A percentile compares a stretch with the other conserved stretches of the same genome.
phyloP scores from a whole-genome alignment of 1,140 invertebrate species.

The Pseudomyrmex cubaensis region DNA sequence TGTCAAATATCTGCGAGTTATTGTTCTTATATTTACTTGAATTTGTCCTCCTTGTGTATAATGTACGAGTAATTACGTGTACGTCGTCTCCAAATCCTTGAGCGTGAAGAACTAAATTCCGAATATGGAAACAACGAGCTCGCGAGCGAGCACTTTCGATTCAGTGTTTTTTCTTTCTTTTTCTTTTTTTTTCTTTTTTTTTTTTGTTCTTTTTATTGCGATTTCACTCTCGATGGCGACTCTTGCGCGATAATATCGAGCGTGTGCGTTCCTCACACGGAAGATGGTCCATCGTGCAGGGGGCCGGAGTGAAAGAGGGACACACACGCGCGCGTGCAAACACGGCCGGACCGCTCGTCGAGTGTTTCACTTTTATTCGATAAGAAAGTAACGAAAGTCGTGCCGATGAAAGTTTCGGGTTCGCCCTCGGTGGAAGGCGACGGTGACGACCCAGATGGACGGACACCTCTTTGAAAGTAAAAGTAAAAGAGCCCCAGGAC shows the following conservation, averaged over 20 bases:
- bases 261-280: conserved; percentile 27
- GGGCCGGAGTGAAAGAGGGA: conserved; percentile 54
- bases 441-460: conserved; percentile 33
- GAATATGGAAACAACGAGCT: conserved; percentile 57
- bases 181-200: too few species aligned
- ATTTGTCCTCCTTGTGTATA: neutral
- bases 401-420: conserved; percentile 79
- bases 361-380: conserved; percentile 79
- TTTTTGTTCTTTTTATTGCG: too few species aligned
- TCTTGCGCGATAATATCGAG: conserved; percentile 70
- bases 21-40: neutral
- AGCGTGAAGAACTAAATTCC: conserved; percentile 17
- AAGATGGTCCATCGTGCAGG: conserved; percentile 30
- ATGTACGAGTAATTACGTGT: neutral
- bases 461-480: conserved; percentile 79
- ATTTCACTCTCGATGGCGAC: conserved; percentile 70
- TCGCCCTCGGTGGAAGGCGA: conserved; percentile 19
- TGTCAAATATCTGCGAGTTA: neutral
- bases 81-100: neutral
- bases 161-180: conserved; percentile 42
- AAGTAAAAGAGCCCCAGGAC: conserved; percentile 73
- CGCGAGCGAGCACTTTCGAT: conserved; percentile 30
- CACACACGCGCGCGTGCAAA: neutral
- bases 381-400: conserved; percentile 82
- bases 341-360: conserved; percentile 59